Evolutionary conservation across 2,888 invertebrate genomes (phyloP), one percentile per base, ranked within the genome.

Genomic region (Erebia palarica): DNA sequence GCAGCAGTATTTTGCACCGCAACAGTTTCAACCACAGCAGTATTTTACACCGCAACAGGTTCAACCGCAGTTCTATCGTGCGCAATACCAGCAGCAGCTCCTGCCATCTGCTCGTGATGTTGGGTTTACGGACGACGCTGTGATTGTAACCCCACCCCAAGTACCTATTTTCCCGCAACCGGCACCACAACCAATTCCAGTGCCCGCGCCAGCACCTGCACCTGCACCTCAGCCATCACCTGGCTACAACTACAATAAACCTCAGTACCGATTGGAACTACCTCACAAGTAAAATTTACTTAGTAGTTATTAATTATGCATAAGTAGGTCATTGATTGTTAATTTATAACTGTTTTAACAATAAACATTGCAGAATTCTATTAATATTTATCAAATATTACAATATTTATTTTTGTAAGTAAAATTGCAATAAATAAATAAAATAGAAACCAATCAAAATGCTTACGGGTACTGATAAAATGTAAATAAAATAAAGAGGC

Each of bases 141-240:
- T 93, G 44, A 92, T 93, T 67, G 86, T 93, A 73, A 93, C 93
- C 0, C 90, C 93, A 13, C 93, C 91, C 3, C 86, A 88, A 58
- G 90, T 90, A 68, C 87, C 91, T 3, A 81, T 88, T 10, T 76
- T 70, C 5, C 80, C 82, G 3, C 80, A 80, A 69, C 82, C 83
- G 7, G 69, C 76, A n/a, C 75, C 77, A 27, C 77, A 68, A 61
- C 61, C 61, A 18, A 16, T 49, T 18, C 47, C 63, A 47, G 61
- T 47, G 13, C 63, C 63, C 14, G 21, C 27, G 7, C 83, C 83
- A 4, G 72, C 77, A 14, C 83, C 84, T 18, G 75, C 36, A 11
- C 83, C 84, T 16, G 75, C 75, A 47, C 85, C 82, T 14, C 81
- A 79, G 18, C 82, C 82, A 1, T 75, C 76, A 5, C 79, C 84